Evolutionary conservation across 2,888 invertebrate species (phyloP), one percentile per base, ranked within the genome.

Genomic region (Aphidius colemani): DNA sequence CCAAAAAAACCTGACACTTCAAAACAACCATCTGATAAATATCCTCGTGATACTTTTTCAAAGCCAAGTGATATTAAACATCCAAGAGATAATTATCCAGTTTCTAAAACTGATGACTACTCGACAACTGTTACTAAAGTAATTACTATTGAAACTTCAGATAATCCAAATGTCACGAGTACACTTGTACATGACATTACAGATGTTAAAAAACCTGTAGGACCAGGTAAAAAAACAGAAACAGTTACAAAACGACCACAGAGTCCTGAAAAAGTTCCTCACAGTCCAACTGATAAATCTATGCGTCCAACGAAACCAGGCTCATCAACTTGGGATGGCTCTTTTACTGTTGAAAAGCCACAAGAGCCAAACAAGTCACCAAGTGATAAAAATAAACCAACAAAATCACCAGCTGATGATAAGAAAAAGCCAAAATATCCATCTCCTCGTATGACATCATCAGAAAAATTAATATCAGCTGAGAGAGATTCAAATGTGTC

Each of bases 321-420:
- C 7, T 68, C 70, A 0, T 75, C 74, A 0, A 72, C 72, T 8
- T 76, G 75, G 75, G 73, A 75, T 43, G 76, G 75, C 40, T 72
- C 74, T 2, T 75, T 76, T 62, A 66, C 69, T 9, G 65, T 69
- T 13, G 73, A 75, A 43, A 71, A 71, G 55, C 10, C 65, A 8
- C 59, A 62, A 13, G 46, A 63, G 18, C 10, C 63, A 18, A 18
- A 2, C 13, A 18, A 18, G 13, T 18, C 13, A 2, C 13, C 13
- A 18, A 18, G 13, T 18, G 13, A 18, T 18, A 18, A 18, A 18
- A 18, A 18, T 18, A 18, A 18, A 18, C 13, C 13, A 18, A 18
- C 13, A 18, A 18, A 18, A 18, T 18, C 13, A 18, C 13, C 13
- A 18, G 1, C 2, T 18, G 13, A 18, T 18, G 13, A 18, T 18